Conservation (phyloP, 2,113 vertebrate species). For the Albula glossodonta region DNA sequence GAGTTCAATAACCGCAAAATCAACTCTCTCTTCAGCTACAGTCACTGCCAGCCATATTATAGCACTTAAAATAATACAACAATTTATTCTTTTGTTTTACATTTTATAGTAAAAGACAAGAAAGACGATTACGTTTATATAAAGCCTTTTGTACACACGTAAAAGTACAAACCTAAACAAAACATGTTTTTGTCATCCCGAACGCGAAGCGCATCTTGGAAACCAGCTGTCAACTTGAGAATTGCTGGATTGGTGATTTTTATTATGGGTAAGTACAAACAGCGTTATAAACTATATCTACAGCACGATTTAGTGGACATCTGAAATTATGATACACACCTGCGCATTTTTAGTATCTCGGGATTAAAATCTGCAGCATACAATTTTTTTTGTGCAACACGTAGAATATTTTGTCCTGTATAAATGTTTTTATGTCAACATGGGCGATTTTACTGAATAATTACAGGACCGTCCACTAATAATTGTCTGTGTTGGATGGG, state of each 20-base stretch:
- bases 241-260: constrained; percentile 42
- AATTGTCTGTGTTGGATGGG: not conserved
- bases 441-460: not conserved
- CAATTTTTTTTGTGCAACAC: not conserved
- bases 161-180: not conserved
- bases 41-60: constrained; percentile 70
- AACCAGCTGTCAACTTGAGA: constrained; percentile 33
- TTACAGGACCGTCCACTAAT: not conserved
- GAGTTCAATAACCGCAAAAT: constrained; percentile 57
- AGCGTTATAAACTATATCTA: not conserved
- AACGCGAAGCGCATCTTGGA: constrained; percentile 30
- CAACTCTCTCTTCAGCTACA: constrained; percentile 61
- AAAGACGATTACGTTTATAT: constrained; percentile 1
- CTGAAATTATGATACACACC: not conserved
- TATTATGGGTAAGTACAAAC: constrained; percentile 41
- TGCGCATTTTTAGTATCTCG: not conserved
- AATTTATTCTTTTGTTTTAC: constrained; percentile 36
- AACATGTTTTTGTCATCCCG: constrained; percentile 35
- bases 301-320: not conserved
- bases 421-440: not conserved
- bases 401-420: not conserved
- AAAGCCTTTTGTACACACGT: not conserved
- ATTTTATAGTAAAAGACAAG: constrained; percentile 19
- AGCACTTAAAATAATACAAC: constrained; percentile 56
- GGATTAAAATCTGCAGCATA: not conserved